These are phyloP conservation scores for Pterophyllum scalare DNA, from an alignment of 2,113 vertebrate species.

Conservation along the genomic window DNA sequence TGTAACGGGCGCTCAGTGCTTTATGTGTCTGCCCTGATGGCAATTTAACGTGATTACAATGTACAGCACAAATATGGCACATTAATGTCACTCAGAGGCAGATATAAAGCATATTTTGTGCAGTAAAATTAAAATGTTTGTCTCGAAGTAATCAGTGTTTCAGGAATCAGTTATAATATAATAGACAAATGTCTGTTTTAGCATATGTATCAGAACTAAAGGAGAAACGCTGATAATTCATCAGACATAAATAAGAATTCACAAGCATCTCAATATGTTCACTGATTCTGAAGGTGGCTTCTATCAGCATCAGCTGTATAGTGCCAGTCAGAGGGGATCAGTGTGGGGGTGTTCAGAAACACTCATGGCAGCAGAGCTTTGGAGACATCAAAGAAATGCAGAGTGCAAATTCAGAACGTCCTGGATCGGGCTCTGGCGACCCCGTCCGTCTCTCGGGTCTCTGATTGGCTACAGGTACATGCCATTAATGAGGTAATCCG, in stretches of 20 bases:
- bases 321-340: background rate
- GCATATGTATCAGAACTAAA: background rate
- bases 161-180: background rate
- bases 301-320: slow-evolving; percentile 24
- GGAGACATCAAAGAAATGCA: slow-evolving; percentile 26
- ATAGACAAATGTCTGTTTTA: background rate
- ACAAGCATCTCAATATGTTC: slow-evolving; percentile 35
- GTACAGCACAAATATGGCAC: slow-evolving; percentile 28
- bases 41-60: background rate
- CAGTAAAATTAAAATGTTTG: background rate
- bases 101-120: slow-evolving; percentile 18
- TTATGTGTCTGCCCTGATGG: background rate
- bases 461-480: slow-evolving; percentile 90
- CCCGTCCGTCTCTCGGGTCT: background rate
- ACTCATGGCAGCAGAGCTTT: slow-evolving; percentile 19
- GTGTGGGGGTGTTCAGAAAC: background rate
- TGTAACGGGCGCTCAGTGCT: background rate
- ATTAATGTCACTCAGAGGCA: slow-evolving; percentile 48
- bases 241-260: slow-evolving; percentile 14
- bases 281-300: slow-evolving; percentile 35
- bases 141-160: background rate
- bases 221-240: background rate
- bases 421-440: background rate
- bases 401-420: slow-evolving; percentile 33
- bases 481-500: slow-evolving; percentile 99